Evolutionary conservation across 2,888 invertebrate genomes (phyloP).

Genomic region (Buathra laborator): DNA sequence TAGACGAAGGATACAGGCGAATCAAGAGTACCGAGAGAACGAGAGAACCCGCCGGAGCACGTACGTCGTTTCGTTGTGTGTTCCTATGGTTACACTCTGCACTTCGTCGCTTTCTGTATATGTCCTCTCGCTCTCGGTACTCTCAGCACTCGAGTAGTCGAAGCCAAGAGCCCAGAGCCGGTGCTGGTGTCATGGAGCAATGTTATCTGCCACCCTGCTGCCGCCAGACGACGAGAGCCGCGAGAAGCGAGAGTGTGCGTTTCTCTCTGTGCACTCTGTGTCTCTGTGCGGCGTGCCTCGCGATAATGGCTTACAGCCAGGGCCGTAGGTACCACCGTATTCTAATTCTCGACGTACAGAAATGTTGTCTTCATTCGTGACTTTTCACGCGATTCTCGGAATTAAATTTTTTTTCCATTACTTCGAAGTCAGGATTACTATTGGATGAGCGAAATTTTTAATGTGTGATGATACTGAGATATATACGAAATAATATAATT

Average conservation of each 20-base stretch:
- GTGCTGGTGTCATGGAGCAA: slow-evolving; percentile 81
- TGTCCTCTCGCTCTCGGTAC: slow-evolving; percentile 74
- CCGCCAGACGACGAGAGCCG: slow-evolving; percentile 75
- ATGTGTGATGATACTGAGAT: too few relatives aligned
- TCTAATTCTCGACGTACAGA: slow-evolving; percentile 45
- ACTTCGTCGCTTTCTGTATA: slow-evolving; percentile 26
- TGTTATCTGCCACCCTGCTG: slow-evolving; percentile 82
- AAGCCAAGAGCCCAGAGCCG: slow-evolving; percentile 74
- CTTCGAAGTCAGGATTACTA: background rate
- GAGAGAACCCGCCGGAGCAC: slow-evolving; percentile 40
- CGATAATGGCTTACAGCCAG: slow-evolving; percentile 83
- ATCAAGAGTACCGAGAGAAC: slow-evolving; percentile 41
- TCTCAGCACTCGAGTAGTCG: slow-evolving; percentile 69
- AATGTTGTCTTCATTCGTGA: background rate
- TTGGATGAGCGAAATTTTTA: background rate
- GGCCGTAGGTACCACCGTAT: slow-evolving; percentile 75
- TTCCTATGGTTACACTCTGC: slow-evolving; percentile 50
- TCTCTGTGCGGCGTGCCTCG: slow-evolving; percentile 71
- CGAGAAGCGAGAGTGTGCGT: slow-evolving; percentile 69
- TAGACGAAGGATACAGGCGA: slow-evolving; percentile 43
- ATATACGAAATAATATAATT: too few relatives aligned
- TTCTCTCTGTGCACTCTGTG: slow-evolving; percentile 56
- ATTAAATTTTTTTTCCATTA: background rate
- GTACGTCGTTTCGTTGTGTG: slow-evolving; percentile 62
- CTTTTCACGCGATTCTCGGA: background rate